These are phyloP conservation scores for Aleiodes sp. DNA, from an alignment of 1,140 invertebrate genomes.

Conservation along the genomic window DNA sequence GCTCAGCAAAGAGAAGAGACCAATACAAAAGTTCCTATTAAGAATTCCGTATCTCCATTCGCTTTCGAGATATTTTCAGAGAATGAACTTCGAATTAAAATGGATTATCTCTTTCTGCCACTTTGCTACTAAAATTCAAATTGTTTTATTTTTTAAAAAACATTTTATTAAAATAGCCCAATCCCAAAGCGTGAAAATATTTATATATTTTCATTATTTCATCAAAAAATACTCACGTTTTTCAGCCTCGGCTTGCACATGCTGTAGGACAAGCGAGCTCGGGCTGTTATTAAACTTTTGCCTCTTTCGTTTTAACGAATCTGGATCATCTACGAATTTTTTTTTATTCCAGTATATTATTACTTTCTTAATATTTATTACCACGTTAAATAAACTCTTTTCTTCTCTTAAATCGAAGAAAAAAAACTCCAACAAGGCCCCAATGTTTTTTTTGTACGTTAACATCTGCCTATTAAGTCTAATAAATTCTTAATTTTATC, in stretches of 20 bases:
- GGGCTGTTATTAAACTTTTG: constrained; percentile 70
- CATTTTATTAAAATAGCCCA: constrained; percentile 1
- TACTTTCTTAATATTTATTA: neutral
- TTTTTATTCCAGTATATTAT: constrained; percentile 20
- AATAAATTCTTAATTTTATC: neutral
- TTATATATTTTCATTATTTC: constrained; percentile 27
- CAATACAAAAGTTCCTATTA: no score
- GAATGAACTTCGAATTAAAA: no score
- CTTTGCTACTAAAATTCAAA: no score
- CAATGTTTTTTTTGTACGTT: neutral
- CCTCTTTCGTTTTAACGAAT: constrained; percentile 68
- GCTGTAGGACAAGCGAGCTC: constrained; percentile 64
- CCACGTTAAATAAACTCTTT: neutral
- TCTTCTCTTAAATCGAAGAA: neutral
- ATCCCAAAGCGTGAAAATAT: neutral
- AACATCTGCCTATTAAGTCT: neutral
- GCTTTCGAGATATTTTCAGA: no score
- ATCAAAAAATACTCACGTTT: constrained; percentile 68
- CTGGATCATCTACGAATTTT: constrained; percentile 44
- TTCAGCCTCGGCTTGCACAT: constrained; percentile 66
- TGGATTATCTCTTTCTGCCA: no score
- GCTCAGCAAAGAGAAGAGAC: no score
- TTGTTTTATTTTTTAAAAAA: constrained; percentile 9
- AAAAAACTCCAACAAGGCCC: constrained; percentile 14
- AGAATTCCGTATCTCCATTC: no score